Conservation (phyloP, 2,797 vertebrate genomes). For the Halcyon badia region DNA sequence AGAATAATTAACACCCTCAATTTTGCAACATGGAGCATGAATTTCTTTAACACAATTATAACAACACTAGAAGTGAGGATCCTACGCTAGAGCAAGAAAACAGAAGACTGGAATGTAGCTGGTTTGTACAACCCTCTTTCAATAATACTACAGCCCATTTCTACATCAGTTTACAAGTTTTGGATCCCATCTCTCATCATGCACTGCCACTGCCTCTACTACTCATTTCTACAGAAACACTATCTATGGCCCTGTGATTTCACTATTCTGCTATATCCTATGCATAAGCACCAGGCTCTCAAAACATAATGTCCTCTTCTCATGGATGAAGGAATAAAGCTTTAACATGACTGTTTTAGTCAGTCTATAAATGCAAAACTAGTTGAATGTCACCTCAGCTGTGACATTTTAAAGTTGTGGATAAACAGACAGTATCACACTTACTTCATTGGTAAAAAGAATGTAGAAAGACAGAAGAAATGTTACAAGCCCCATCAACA, state of each 20-base stretch:
- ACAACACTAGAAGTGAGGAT: neutral
- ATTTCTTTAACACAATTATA: neutral
- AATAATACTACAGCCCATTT: neutral
- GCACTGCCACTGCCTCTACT: neutral
- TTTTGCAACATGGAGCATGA: neutral
- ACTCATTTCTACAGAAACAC: neutral
- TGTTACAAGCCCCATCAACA: constrained; percentile 85
- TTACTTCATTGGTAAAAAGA: constrained; percentile 95
- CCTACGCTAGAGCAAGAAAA: neutral
- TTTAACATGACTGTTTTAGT: neutral
- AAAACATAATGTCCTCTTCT: neutral
- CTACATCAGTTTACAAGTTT: neutral
- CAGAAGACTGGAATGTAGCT: accelerated
- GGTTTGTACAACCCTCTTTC: neutral
- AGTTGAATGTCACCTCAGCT: neutral
- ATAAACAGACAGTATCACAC: neutral
- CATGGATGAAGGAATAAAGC: neutral
- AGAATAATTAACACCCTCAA: neutral
- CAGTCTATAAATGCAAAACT: neutral
- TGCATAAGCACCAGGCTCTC: neutral
- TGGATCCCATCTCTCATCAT: neutral
- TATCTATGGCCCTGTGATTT: neutral
- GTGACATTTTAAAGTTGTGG: neutral
- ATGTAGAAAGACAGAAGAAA: constrained; percentile 92
- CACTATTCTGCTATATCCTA: neutral